Evolutionary conservation across 2,113 vertebrate genomes (phyloP).

Genomic region (Catharus fuscescens): DNA sequence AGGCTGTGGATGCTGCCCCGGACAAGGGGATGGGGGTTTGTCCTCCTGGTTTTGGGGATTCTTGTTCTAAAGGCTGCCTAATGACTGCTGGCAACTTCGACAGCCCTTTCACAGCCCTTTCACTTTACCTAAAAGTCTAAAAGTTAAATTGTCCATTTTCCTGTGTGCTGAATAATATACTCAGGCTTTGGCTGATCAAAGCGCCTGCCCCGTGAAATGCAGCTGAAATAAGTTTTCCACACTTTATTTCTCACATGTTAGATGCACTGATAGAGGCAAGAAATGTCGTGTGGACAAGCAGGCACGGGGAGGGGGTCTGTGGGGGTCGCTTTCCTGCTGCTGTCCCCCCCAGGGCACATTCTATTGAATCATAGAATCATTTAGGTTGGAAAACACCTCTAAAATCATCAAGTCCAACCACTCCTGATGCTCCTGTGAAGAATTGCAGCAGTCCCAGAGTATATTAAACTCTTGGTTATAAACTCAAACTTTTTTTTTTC

Average conservation of each 20-base stretch:
- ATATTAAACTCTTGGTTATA: neutral
- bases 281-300: neutral
- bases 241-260: constrained; percentile 54
- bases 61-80: constrained; percentile 18
- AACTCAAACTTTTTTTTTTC: neutral
- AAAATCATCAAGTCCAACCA: neutral
- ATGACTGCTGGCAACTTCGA: constrained; percentile 4
- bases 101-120: neutral
- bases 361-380: neutral
- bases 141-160: neutral
- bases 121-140: neutral
- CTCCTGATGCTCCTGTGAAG: neutral
- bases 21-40: neutral
- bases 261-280: neutral
- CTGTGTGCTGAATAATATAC: neutral
- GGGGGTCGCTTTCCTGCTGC: neutral
- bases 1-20: neutral
- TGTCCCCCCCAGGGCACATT: rapidly evolving
- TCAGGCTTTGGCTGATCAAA: constrained; percentile 52
- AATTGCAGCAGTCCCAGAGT: neutral
- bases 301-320: neutral
- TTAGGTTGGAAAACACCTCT: neutral
- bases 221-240: constrained; percentile 57
- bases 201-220: neutral
- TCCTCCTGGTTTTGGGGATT: neutral